Conservation (phyloP, 1,140 invertebrate species). For the Drosophila athabasca region DNA sequence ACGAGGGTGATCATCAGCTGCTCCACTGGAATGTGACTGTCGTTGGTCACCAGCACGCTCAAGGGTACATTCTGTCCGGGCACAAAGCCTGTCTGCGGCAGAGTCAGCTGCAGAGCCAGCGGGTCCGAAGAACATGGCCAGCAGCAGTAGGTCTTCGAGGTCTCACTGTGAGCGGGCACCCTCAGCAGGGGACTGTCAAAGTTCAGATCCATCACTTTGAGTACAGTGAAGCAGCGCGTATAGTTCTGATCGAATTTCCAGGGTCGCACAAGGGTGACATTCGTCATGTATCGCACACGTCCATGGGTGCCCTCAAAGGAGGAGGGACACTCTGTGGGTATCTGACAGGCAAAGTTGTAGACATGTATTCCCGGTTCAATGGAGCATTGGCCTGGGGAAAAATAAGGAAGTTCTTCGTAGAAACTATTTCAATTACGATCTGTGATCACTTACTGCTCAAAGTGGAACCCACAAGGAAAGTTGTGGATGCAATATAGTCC, state of each 20-base stretch:
- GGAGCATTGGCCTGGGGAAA: slow-evolving; percentile 42
- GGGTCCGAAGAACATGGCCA: slow-evolving; percentile 66
- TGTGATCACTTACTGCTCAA: slow-evolving; percentile 82
- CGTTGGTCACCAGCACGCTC: slow-evolving; percentile 56
- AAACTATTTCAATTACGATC: slow-evolving; percentile 80
- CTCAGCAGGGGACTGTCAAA: slow-evolving; percentile 70
- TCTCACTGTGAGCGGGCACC: slow-evolving; percentile 57
- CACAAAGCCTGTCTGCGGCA: slow-evolving; percentile 68
- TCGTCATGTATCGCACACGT: slow-evolving; percentile 87
- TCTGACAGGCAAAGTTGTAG: slow-evolving; percentile 86
- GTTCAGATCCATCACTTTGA: slow-evolving; percentile 89
- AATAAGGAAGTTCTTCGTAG: slow-evolving; percentile 78
- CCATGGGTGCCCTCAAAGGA: slow-evolving; percentile 90
- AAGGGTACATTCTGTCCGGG: slow-evolving; percentile 61
- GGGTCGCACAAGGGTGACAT: slow-evolving; percentile 88
- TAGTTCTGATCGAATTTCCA: slow-evolving; percentile 90
- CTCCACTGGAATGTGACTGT: slow-evolving; percentile 63
- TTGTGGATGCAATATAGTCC: slow-evolving; percentile 75
- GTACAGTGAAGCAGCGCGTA: slow-evolving; percentile 89
- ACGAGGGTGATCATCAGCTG: slow-evolving; percentile 44
- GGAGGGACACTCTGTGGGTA: slow-evolving; percentile 86
- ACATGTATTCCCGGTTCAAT: slow-evolving; percentile 84
- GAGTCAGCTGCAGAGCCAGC: slow-evolving; percentile 44
- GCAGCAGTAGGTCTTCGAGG: slow-evolving; percentile 60
- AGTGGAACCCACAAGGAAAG: slow-evolving; percentile 67